Conservation (phyloP, 2,888 invertebrate species). For the Hermodice carunculata region DNA sequence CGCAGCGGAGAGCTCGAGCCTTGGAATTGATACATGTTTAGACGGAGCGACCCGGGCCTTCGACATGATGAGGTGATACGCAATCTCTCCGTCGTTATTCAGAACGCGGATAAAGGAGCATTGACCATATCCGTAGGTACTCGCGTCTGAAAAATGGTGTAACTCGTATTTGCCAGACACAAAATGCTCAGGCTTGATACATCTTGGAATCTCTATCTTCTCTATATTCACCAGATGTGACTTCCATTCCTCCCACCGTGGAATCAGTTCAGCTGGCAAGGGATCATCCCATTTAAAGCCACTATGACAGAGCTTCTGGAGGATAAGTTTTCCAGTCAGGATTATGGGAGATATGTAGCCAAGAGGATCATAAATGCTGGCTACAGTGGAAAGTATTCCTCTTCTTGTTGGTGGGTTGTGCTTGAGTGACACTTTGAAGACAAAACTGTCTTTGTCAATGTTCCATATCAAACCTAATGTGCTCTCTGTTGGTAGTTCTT, state of each 20-base stretch:
- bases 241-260: slow-evolving; percentile 7
- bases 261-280: slow-evolving; percentile 26
- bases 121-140: slow-evolving; percentile 16
- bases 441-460: background rate
- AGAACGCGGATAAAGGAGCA: slow-evolving; percentile 14
- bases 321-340: slow-evolving; percentile 33
- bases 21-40: slow-evolving; percentile 24
- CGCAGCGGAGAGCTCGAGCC: slow-evolving; percentile 23
- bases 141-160: slow-evolving; percentile 42
- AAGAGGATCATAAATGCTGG: slow-evolving; percentile 41
- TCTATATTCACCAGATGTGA: background rate
- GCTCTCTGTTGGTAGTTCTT: slow-evolving; percentile 4
- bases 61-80: slow-evolving; percentile 24
- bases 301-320: slow-evolving; percentile 35
- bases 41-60: slow-evolving; percentile 35
- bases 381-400: slow-evolving; percentile 38
- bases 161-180: slow-evolving; percentile 23
- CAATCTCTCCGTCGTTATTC: slow-evolving; percentile 1
- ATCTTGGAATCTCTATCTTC: background rate
- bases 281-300: slow-evolving; percentile 39
- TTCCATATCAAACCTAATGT: slow-evolving; percentile 8
- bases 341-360: slow-evolving; percentile 40
- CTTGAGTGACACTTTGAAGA: slow-evolving; percentile 21
- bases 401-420: slow-evolving; percentile 36
- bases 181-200: slow-evolving; percentile 35